A percentile compares a stretch with the other conserved stretches of the same genome.
These are phyloP conservation scores for Camponotus vicinus DNA, from an alignment of 1,140 invertebrate species.

Conservation along the genomic window DNA sequence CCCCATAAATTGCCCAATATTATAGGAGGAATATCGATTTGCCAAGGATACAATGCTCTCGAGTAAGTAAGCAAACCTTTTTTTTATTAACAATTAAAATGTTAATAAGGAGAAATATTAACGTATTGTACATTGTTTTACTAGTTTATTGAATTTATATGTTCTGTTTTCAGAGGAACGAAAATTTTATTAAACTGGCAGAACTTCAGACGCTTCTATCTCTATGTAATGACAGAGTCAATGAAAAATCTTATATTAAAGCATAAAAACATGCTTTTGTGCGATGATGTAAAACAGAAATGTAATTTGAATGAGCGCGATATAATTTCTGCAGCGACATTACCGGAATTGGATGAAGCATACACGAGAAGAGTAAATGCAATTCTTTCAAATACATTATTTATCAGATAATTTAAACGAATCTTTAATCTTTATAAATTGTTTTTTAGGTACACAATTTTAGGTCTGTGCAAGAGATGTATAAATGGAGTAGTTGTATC, in stretches of 20 bases:
- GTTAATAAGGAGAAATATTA: neutral
- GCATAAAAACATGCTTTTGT: conserved; percentile 92
- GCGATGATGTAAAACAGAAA: conserved; percentile 90
- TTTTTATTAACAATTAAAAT: conserved; percentile 18
- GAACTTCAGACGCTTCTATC: conserved; percentile 94
- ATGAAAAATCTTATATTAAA: conserved; percentile 94
- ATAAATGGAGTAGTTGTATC: conserved; percentile 93
- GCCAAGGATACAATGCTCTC: conserved; percentile 96
- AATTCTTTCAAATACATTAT: conserved; percentile 1
- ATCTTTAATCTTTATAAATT: conserved; percentile 22
- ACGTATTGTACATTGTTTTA: neutral
- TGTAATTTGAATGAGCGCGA: conserved; percentile 91
- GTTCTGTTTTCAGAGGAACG: conserved; percentile 88
- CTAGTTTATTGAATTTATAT: conserved; percentile 22
- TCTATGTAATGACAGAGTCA: conserved; percentile 97
- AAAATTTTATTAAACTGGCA: conserved; percentile 94
- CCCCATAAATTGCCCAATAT: conserved; percentile 89
- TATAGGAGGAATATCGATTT: conserved; percentile 95
- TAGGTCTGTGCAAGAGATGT: conserved; percentile 91
- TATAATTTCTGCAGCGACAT: conserved; percentile 93
- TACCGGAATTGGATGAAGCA: conserved; percentile 95
- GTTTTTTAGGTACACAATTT: conserved; percentile 89
- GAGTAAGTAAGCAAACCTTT: conserved; percentile 88
- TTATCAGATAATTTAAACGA: neutral
- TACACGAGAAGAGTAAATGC: conserved; percentile 90